A percentile compares a stretch with the other conserved stretches of the same genome.
These are phyloP conservation scores for Buphagus erythrorhynchus DNA, from an alignment of 2,797 vertebrate species.

Conservation along the genomic window DNA sequence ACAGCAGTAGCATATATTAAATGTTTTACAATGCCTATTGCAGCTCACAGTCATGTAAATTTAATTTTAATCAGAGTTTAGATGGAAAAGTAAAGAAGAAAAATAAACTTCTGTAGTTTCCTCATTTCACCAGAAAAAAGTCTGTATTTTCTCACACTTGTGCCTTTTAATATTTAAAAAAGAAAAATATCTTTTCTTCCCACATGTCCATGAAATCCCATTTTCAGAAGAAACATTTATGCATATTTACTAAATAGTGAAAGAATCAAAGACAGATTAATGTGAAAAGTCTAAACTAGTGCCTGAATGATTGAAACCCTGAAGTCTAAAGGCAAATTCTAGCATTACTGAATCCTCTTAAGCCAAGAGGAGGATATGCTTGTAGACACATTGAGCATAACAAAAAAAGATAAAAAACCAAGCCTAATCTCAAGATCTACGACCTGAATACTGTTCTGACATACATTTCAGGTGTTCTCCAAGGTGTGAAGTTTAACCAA, in stretches of 20 bases:
- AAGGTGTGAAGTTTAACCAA: neutral
- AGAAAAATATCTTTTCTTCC: neutral
- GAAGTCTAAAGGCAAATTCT: neutral
- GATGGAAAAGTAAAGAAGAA: neutral
- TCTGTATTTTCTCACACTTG: neutral
- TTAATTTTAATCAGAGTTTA: neutral
- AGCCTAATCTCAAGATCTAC: conserved; percentile 23
- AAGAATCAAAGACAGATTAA: neutral
- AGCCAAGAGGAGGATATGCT: neutral
- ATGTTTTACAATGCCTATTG: neutral
- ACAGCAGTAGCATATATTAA: neutral
- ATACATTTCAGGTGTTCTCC: neutral
- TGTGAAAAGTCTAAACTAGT: neutral
- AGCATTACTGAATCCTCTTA: neutral
- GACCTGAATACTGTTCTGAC: conserved; percentile 10
- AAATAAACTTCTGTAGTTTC: neutral
- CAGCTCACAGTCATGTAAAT: neutral
- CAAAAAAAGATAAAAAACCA: conserved; percentile 3
- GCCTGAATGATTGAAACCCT: neutral
- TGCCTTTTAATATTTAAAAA: neutral
- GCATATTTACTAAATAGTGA: neutral
- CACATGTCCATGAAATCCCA: neutral
- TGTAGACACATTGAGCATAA: conserved; percentile 9
- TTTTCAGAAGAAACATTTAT: neutral
- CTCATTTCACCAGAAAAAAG: neutral